Conservation (phyloP, 2,888 invertebrate species). For the Silvanus unidentatus region DNA sequence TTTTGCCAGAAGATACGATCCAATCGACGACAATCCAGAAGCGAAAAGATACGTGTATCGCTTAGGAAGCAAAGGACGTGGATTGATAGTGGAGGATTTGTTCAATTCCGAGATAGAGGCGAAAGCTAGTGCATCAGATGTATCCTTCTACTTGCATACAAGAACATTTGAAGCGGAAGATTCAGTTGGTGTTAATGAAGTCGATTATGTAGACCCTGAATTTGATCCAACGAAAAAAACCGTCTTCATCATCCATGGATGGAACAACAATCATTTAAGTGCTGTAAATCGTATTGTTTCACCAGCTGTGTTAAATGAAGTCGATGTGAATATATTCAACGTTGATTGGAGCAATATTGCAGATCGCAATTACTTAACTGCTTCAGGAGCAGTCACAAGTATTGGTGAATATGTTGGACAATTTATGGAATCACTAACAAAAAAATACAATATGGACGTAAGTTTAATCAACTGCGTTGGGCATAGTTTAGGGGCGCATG, state of each 20-base stretch:
- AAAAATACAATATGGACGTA: constrained; percentile 19
- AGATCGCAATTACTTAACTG: constrained; percentile 21
- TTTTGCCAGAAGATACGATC: no score
- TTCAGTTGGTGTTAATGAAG: constrained; percentile 2
- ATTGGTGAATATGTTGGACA: constrained; percentile 28
- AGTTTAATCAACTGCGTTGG: constrained; percentile 27
- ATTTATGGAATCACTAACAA: constrained; percentile 27
- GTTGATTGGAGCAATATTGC: constrained; percentile 35
- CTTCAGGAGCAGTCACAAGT: constrained; percentile 21
- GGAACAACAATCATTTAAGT: constrained; percentile 30
- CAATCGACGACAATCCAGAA: no score
- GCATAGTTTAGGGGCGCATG: constrained; percentile 36
- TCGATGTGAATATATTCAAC: constrained; percentile 37
- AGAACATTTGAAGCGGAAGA: background rate
- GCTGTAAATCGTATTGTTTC: constrained; percentile 23
- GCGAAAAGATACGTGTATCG: no score
- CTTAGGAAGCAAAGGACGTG: no score
- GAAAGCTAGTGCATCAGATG: background rate
- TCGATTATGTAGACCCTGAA: background rate
- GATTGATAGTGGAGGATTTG: no score
- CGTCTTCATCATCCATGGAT: constrained; percentile 38
- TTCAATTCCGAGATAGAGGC: no score
- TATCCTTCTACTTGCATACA: background rate
- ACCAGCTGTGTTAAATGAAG: constrained; percentile 21
- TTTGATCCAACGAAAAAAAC: constrained; percentile 24